Base-by-base conservation (phyloP, 2,113 vertebrate species). In the Pseudorectes ferrugineus region DNA sequence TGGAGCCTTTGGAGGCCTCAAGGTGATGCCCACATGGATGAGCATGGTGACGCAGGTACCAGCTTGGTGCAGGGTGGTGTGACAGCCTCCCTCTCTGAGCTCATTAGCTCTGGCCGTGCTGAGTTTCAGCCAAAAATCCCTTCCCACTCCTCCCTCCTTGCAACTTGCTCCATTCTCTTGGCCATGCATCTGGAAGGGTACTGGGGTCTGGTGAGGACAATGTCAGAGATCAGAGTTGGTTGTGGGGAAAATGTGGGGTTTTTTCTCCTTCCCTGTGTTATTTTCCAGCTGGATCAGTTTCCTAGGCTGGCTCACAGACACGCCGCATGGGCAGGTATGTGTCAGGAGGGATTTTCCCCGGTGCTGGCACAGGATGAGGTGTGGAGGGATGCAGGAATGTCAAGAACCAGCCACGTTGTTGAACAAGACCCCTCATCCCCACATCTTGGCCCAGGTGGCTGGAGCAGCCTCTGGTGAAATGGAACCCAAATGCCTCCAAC, bases 271-370 rank as follows among this genome's bases (percentile, higher is more conserved):
- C n/a, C 29, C 19, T 38, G 21, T 18, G 17, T 51, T 88, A 20
- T 80, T 92, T 83, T 88, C 29, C 57, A 87, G 28, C 38, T 93
- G 46, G 33, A 87, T 78, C 35, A 26, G 11, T 43, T 43, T 92
- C 59, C 29, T 22, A 31, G 38, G 25, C 49, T 77, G 36, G 58
- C 15, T 77, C 13, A 52, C 0, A 7, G 67, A 83, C 38, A 68
- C 1, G 4, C n/a, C 2, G 0, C 16, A 15, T 0, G 0, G 35
- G 76, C n/a, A 67, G 62, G 54, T 91, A 73, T 1, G 6, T 62
- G 49, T 42, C 2, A 4, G 59, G 55, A 90, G 54, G 31, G 40
- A 45, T 95, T 91, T 89, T 83, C 49, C 61, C 55, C 10, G 0
- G 26, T 6, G 1, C 63, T 81, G 65, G 55, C 0, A 0, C 59